Percentiles rank a stretch among this genome's conserved stretches.
phyloP scores from a whole-genome alignment of 2,797 vertebrate species.

The Furcifer pardalis region DNA sequence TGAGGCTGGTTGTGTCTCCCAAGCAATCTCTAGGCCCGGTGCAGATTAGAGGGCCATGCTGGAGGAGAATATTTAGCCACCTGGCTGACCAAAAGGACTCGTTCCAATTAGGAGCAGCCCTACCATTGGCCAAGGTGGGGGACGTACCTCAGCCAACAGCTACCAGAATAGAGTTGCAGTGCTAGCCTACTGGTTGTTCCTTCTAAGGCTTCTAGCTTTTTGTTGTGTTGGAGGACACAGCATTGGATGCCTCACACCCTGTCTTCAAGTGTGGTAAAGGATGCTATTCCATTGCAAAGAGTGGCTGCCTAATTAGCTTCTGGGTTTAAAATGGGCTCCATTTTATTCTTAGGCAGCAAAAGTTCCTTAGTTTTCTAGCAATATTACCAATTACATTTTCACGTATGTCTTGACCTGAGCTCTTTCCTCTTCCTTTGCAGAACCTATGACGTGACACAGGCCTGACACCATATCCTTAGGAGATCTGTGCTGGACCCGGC shows the following conservation, averaged over 20 bases:
- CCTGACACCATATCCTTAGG: background rate
- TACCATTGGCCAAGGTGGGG: background rate
- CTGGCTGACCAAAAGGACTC: too few species aligned
- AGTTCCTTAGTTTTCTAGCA: background rate
- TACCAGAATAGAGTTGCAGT: background rate
- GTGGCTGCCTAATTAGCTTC: background rate
- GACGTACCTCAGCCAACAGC: background rate
- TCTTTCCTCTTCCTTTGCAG: slow-evolving; percentile 4
- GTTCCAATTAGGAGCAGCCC: background rate
- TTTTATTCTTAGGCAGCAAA: background rate
- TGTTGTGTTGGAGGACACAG: background rate
- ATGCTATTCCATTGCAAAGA: background rate
- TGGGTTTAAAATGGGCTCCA: too few species aligned
- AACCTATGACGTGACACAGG: slow-evolving; percentile 16
- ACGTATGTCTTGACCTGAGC: background rate
- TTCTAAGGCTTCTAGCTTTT: background rate
- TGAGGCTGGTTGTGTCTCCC: too few species aligned
- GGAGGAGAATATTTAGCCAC: too few species aligned
- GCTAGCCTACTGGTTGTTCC: background rate
- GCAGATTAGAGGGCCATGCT: too few species aligned
- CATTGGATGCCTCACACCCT: background rate
- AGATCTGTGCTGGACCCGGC: background rate
- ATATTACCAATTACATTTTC: background rate
- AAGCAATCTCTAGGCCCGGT: too few species aligned
- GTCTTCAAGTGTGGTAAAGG: background rate